These are phyloP conservation scores for Alloplasta piceator DNA, from an alignment of 2,888 invertebrate genomes.

Conservation along the genomic window DNA sequence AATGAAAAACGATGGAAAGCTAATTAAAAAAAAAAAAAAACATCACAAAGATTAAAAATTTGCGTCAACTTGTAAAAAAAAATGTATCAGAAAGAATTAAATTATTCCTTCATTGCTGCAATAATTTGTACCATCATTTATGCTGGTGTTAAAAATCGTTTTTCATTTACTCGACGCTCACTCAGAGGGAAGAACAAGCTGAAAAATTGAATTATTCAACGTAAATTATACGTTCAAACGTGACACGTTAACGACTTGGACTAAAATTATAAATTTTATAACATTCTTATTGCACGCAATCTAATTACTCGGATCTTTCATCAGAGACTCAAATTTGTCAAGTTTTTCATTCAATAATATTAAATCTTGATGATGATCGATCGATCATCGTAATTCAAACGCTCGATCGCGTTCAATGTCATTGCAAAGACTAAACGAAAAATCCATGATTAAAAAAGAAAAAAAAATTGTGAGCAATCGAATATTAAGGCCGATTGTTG, in stretches of 20 bases:
- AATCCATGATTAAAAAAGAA: neutral
- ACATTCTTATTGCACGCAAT: constrained; percentile 60
- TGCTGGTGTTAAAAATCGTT: no score
- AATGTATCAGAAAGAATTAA: neutral
- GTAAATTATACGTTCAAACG: constrained; percentile 32
- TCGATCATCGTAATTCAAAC: constrained; percentile 16
- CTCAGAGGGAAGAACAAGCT: constrained; percentile 43
- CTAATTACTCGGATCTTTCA: constrained; percentile 45
- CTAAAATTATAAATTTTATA: constrained; percentile 47
- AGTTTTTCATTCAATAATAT: neutral
- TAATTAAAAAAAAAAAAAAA: no score
- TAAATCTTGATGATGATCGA: neutral
- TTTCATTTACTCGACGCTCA: no score
- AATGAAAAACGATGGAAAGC: no score
- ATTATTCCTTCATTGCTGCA: no score
- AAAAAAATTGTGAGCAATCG: neutral
- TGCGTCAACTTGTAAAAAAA: no score
- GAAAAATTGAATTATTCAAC: constrained; percentile 39
- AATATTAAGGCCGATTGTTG: constrained; percentile 25
- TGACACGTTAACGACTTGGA: constrained; percentile 26
- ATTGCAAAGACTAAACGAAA: constrained; percentile 3
- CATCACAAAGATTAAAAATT: no score
- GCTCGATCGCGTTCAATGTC: constrained; percentile 21
- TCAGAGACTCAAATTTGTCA: constrained; percentile 23
- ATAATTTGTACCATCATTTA: no score